phyloP scores from a whole-genome alignment of 2,113 vertebrate genomes.

The Anseranas semipalmata region DNA sequence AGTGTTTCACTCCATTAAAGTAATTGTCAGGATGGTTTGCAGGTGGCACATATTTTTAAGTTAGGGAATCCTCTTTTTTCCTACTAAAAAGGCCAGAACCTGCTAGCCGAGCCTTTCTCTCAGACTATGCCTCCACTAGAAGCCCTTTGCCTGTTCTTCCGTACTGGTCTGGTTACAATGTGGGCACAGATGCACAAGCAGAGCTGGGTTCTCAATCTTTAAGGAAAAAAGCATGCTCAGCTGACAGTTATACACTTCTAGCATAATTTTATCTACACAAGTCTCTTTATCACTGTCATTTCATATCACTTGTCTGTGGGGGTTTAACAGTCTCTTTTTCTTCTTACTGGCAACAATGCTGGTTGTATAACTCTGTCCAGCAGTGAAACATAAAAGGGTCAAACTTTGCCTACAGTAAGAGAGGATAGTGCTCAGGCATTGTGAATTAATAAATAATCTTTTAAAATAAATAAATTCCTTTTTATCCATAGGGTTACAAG shows the following conservation, averaged over 20 bases:
- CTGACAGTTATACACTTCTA: background rate
- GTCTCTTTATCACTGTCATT: background rate
- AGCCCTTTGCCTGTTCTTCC: background rate
- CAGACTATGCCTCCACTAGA: background rate
- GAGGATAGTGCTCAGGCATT: background rate
- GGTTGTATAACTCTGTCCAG: background rate
- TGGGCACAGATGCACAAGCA: background rate
- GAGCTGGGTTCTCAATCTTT: background rate
- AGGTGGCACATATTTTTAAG: background rate
- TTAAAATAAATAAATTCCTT: background rate
- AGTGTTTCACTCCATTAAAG: conserved; percentile 57
- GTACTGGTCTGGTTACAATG: background rate
- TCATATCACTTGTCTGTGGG: background rate
- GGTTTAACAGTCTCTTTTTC: background rate
- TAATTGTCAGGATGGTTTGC: background rate
- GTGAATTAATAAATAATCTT: background rate
- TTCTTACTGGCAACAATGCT: background rate
- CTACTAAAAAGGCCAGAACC: background rate
- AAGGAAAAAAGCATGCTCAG: background rate
- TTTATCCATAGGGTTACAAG: background rate
- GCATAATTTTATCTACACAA: background rate
- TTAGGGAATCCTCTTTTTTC: background rate
- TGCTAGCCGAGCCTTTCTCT: background rate
- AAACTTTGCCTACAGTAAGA: background rate
- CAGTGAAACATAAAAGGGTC: background rate